Base-by-base conservation (phyloP, 2,888 invertebrate genomes). In the Griposia aprilina region DNA sequence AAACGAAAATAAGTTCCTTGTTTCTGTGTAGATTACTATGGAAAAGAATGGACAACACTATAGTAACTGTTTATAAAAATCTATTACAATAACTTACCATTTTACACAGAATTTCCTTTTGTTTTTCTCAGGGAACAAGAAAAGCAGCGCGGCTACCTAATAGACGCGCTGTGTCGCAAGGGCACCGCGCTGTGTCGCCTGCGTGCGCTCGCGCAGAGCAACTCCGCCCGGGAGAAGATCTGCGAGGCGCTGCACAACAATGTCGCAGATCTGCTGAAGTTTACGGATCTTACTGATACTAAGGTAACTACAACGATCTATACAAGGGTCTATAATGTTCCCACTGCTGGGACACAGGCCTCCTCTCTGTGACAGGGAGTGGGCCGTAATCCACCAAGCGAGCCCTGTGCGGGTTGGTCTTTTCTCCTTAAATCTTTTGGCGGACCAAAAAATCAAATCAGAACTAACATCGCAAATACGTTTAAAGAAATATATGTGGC, bases 131-230 rank as follows among this genome's bases (percentile, higher is more conserved):
- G 98, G 82, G 97, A 98, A 86, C 98, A 99, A 97, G 99, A 99
- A 85, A 98, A 98, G 91, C 98, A 98, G 92, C 99, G 98, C 91
- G 97, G 96, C 69, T 98, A 98, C 81, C 96, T 99, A 71, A 94
- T 99, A 66, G 99, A 99, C 88, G 98, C 98, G 41, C 94, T 98
- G 71, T 97, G 98, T 57, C 98, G 98, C 82, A 98, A 98, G 93
- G 99, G 98, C 71, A 97, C 98, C 79, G 98, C 98, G 71, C 93
- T 98, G 82, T 98, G 98, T 87, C 97, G 98, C 80, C 94, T 98
- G 80, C 97, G 96, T 75, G 93, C 97, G 74, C 91, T 93, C 8
- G 91, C 93, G 1, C 88, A 80, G n/a, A 74, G 92, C 76, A 91
- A 97, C 80, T 97, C 98, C 45, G 97, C 98, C 41, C 63, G 76